Evolutionary conservation across 2,113 vertebrate species (phyloP).

Genomic region (Hystrix cristata): DNA sequence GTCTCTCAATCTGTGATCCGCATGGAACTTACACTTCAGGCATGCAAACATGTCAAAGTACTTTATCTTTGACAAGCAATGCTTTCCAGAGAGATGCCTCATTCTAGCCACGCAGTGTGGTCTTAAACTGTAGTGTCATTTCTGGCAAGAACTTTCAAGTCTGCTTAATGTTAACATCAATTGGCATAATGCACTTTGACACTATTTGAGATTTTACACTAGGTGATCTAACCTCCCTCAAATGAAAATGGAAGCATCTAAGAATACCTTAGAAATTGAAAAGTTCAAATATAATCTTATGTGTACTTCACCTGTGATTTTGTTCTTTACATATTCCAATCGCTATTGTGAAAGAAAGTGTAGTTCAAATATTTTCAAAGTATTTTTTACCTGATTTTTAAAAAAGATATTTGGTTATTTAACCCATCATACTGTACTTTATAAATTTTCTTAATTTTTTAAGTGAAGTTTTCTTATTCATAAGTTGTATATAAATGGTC

Average conservation of each 20-base stretch:
- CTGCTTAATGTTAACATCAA: conserved; percentile 72
- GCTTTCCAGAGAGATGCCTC: conserved; percentile 73
- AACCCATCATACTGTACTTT: not conserved
- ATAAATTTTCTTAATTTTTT: not conserved
- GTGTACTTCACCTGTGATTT: not conserved
- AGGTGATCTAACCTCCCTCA: conserved; percentile 48
- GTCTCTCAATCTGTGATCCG: conserved; percentile 14
- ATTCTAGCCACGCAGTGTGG: conserved; percentile 35
- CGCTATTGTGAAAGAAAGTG: not conserved
- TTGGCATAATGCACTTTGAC: conserved; percentile 70
- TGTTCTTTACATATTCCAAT: not conserved
- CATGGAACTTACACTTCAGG: conserved; percentile 11
- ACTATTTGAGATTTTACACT: conserved; percentile 50
- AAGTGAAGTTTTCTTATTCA: not conserved
- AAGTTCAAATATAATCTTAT: not conserved
- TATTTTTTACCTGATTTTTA: not conserved
- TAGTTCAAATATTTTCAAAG: not conserved
- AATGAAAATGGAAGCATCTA: conserved; percentile 52
- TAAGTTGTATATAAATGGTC: not conserved
- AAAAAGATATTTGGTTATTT: not conserved
- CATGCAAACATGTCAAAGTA: conserved; percentile 51
- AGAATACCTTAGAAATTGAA: conserved; percentile 49
- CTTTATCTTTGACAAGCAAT: conserved; percentile 69
- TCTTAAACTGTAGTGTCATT: conserved; percentile 68
- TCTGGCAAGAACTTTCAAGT: conserved; percentile 73